Evolutionary conservation across 2,888 invertebrate species (phyloP).

Genomic region (Elgonia sp.): DNA sequence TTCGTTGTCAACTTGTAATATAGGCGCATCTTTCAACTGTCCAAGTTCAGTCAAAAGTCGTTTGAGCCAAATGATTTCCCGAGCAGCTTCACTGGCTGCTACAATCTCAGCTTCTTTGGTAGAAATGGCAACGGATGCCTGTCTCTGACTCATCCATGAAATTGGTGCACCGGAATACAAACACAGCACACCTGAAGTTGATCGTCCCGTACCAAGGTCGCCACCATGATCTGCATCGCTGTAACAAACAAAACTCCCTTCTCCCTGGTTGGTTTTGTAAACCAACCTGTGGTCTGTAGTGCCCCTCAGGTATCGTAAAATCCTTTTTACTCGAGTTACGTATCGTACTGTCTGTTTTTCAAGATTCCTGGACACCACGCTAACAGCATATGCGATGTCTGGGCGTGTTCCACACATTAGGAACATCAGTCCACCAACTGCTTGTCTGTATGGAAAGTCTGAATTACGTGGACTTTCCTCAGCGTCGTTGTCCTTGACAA

Average conservation of each 20-base stretch:
- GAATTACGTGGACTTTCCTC: conserved; percentile 44
- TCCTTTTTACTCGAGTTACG: conserved; percentile 80
- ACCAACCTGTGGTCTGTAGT: too few species aligned
- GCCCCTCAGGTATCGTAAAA: conserved; percentile 80
- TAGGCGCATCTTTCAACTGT: conserved; percentile 74
- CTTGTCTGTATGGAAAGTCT: conserved; percentile 76
- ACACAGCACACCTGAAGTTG: conserved; percentile 79
- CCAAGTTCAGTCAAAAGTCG: conserved; percentile 79
- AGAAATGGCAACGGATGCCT: conserved; percentile 76
- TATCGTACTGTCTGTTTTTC: conserved; percentile 76
- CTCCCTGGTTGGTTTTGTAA: too few species aligned
- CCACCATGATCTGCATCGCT: conserved; percentile 84
- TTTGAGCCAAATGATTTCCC: conserved; percentile 81
- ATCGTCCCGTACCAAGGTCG: conserved; percentile 80
- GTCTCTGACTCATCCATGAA: conserved; percentile 76
- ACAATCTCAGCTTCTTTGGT: conserved; percentile 82
- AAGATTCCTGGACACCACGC: conserved; percentile 79
- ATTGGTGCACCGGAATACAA: conserved; percentile 78
- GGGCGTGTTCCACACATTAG: conserved; percentile 79
- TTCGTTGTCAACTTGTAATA: conserved; percentile 80
- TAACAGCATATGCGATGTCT: conserved; percentile 80
- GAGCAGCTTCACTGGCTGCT: conserved; percentile 81
- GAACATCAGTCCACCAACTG: conserved; percentile 82
- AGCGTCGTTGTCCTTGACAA: conserved; percentile 51
- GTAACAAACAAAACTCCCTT: too few species aligned